These are phyloP conservation scores for Brachionus rotundiformis DNA, from an alignment of 1,140 invertebrate genomes.

Conservation along the genomic window DNA sequence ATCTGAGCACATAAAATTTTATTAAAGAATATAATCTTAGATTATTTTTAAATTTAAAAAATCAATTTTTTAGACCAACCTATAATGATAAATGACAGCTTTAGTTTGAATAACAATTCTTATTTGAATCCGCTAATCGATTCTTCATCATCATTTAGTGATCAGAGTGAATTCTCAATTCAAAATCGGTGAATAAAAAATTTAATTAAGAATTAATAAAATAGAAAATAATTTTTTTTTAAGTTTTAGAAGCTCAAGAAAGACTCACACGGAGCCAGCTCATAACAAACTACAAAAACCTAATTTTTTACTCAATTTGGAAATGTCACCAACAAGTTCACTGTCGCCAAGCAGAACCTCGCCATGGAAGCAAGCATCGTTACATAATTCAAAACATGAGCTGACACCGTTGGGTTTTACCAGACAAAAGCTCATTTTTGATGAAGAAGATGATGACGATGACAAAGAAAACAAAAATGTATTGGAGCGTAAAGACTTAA, in stretches of 20 bases:
- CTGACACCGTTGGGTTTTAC: slow-evolving; percentile 21
- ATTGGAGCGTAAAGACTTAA: neutral
- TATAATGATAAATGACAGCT: neutral
- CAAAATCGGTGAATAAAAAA: neutral
- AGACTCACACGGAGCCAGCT: slow-evolving; percentile 28
- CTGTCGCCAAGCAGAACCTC: slow-evolving; percentile 20
- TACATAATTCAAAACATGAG: slow-evolving; percentile 1
- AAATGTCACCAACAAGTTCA: slow-evolving; percentile 36
- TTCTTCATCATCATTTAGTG: slow-evolving; percentile 40
- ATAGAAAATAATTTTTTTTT: neutral
- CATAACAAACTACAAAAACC: neutral
- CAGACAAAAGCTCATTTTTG: slow-evolving; percentile 31
- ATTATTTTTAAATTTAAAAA: neutral
- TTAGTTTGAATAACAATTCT: slow-evolving; percentile 24
- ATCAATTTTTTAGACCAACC: neutral
- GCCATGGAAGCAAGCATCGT: slow-evolving; percentile 45
- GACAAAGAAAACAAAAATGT: slow-evolving; percentile 17
- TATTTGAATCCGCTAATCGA: slow-evolving; percentile 46
- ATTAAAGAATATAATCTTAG: too few species aligned
- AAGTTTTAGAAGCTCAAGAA: slow-evolving; percentile 9
- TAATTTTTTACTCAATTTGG: neutral
- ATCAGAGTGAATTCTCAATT: slow-evolving; percentile 33
- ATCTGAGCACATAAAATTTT: too few species aligned
- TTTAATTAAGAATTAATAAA: neutral
- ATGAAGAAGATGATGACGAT: slow-evolving; percentile 43